Base-by-base conservation (phyloP, 2,113 vertebrate genomes). In the Pachyramphus minor region DNA sequence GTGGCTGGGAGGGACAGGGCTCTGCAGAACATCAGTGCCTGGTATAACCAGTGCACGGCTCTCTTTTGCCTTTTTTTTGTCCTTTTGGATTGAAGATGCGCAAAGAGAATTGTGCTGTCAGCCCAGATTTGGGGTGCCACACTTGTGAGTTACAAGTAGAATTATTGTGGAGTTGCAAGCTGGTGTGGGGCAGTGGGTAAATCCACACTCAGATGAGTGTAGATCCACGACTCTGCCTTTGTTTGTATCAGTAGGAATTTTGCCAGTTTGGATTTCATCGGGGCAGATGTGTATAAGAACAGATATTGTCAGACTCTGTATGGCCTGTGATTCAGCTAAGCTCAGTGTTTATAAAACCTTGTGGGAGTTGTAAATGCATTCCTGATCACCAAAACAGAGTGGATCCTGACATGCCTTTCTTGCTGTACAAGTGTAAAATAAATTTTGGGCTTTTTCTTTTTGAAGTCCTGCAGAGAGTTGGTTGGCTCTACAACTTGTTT, bases 391-490 rank as follows among this genome's bases (percentile, higher is more conserved):
- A 24, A n/a, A 63, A 71, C 63, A 47, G 37, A 12, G 17, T 14
- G 21, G 20, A 52, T 82, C 31, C 67, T 7, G 0, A 72, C 74
- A 41, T 53, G 11, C 17, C 5, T 75, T 28, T 52, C 22, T 78
- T 0, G 0, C 17, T 79, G 62, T 30, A 41, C 11, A 67, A 78
- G 20, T 31, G n/a, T 17, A 52, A 45, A 81, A 6, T 66, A 64
- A 67, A 3, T 82, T 58, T 49, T 5, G 7, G 22, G 0, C 16
- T 23, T 21, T 39, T 53, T 22, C 50, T 62, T 9, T 25, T 28
- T 22, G 41, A 52, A 79, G 58, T 72, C 30, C 35, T 64, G 39
- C 19, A 47, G 52, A 35, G 24, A 41, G 19, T 3, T 83, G 25
- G 2, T 71, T 87, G 5, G 18, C 47, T 71, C 39, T 67, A 17